These are phyloP conservation scores for Atherinomorus stipes DNA, from an alignment of 2,113 vertebrate genomes.

Conservation along the genomic window DNA sequence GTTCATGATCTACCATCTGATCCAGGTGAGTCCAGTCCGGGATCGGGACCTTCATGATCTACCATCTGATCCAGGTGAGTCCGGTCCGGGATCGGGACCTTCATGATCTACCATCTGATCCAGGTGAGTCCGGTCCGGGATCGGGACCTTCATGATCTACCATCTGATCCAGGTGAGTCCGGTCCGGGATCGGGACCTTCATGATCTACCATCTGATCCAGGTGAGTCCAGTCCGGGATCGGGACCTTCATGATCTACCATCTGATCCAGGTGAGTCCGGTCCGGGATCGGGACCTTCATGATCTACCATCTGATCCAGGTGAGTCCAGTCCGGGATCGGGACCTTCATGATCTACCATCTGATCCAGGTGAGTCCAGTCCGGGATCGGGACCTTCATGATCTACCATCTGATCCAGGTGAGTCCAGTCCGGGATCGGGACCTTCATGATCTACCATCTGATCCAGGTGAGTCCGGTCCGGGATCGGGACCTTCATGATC, in stretches of 20 bases:
- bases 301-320: slow-evolving; percentile 99
- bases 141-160: slow-evolving; percentile 99
- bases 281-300: slow-evolving; percentile 98
- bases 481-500: slow-evolving; percentile 99
- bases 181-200: slow-evolving; percentile 96
- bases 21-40: slow-evolving; percentile 91
- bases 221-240: slow-evolving; percentile 88
- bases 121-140: slow-evolving; percentile 92
- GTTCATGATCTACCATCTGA: slow-evolving; percentile 99
- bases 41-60: slow-evolving; percentile 99
- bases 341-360: slow-evolving; percentile 99
- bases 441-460: slow-evolving; percentile 99
- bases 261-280: slow-evolving; percentile 92
- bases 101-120: slow-evolving; percentile 99
- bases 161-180: slow-evolving; percentile 94
- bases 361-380: slow-evolving; percentile 91
- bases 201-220: slow-evolving; percentile 99
- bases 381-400: slow-evolving; percentile 98
- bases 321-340: slow-evolving; percentile 87
- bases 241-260: slow-evolving; percentile 99
- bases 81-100: slow-evolving; percentile 94
- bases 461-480: slow-evolving; percentile 93
- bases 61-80: slow-evolving; percentile 96
- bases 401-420: slow-evolving; percentile 99
- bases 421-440: slow-evolving; percentile 88